Base-by-base conservation (phyloP, 2,797 vertebrate species). In the Typhlichthys eigenmanni region DNA sequence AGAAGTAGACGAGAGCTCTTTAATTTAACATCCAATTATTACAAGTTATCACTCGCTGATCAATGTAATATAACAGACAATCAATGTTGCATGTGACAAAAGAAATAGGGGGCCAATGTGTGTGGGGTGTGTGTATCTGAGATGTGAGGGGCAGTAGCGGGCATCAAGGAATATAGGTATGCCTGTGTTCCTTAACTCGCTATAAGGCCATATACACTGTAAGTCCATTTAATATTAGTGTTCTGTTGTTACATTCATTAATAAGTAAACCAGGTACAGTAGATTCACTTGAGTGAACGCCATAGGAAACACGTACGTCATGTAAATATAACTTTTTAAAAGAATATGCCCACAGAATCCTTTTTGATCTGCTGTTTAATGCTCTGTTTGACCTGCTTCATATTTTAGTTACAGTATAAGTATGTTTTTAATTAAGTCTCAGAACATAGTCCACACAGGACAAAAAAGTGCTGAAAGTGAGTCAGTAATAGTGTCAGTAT, bases 11-110 rank as follows among this genome's bases (percentile, higher is more conserved):
- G 94, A 96, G 95, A 95, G 95, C 94, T 93, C 94, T 95, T 96
- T 98, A 96, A 98, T 98, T 97, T 97, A 97, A 98, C 95, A 96
- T 96, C 95, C 95, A 97, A 97, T 98, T 96, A 98, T 97, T 96
- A 95, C 95, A 97, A 97, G 95, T 97, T 97, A 98, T 97, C 94
- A 95, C 94, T 95, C 92, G 93, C 95, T 97, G 95, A 96, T 98
- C 96, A 98, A 94, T 96, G 95, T 96, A 96, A 96, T 96, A 95
- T 95, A 96, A 96, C 94, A 96, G 93, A 95, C 95, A 95, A 95
- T 95, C 94, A 96, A 95, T 95, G 95, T 95, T 95, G 95, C 95
- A 93, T 95, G 94, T 92, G 94, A 96, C 94, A 94, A 89, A 83
- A 89, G 89, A 90, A 88, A 91, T 84, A 90, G 87, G 89, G 76